phyloP scores from a whole-genome alignment of 2,888 invertebrate genomes.

The Sclerodermus sp. region DNA sequence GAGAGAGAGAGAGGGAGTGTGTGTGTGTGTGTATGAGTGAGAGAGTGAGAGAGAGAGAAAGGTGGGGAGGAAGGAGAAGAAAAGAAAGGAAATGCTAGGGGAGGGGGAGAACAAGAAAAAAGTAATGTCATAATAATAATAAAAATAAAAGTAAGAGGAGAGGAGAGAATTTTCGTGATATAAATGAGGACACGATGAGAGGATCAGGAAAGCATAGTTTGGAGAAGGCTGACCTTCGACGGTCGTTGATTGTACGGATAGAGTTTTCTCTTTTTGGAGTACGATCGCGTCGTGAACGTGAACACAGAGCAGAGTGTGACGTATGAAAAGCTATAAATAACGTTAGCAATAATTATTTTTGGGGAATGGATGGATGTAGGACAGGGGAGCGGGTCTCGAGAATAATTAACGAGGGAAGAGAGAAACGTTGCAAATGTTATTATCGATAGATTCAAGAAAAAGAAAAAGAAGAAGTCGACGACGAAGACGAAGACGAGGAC shows the following conservation, averaged over 20 bases:
- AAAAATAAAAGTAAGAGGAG: background rate
- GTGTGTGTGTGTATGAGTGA: too few species aligned
- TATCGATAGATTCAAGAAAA: slow-evolving; percentile 15
- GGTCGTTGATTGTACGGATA: slow-evolving; percentile 10
- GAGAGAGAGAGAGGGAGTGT: too few species aligned
- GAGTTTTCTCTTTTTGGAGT: slow-evolving; percentile 15
- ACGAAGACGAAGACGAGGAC: slow-evolving; percentile 5
- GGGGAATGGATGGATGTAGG: too few species aligned
- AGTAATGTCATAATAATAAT: too few species aligned
- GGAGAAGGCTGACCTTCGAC: slow-evolving; percentile 35
- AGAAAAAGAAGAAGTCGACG: slow-evolving; percentile 9
- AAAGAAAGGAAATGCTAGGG: too few species aligned
- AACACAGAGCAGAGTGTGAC: too few species aligned
- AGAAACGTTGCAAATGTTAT: too few species aligned
- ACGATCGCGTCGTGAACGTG: slow-evolving; percentile 18
- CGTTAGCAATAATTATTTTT: slow-evolving; percentile 46
- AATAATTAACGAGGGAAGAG: too few species aligned
- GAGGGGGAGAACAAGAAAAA: too few species aligned
- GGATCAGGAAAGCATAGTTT: slow-evolving; percentile 20
- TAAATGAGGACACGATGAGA: slow-evolving; percentile 1
- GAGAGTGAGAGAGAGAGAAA: too few species aligned
- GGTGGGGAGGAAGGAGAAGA: too few species aligned
- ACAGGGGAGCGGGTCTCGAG: too few species aligned
- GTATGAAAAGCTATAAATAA: slow-evolving; percentile 50
- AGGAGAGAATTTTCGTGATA: background rate